Evolutionary conservation across 2,797 vertebrate genomes (phyloP).

Genomic region (Sebastes nivosus): DNA sequence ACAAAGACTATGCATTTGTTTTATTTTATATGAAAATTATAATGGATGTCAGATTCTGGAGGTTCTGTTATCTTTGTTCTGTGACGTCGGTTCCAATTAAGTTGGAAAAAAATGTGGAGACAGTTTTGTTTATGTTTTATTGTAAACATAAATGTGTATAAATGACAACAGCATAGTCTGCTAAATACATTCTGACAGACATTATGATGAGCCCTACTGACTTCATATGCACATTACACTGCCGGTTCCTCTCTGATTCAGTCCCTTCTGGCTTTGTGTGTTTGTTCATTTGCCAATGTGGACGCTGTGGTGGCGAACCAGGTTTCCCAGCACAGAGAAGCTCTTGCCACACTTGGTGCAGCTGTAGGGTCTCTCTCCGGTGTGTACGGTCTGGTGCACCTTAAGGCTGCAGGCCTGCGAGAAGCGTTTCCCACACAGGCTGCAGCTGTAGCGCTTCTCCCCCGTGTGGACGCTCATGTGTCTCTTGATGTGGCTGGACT

Average conservation of each 20-base stretch:
- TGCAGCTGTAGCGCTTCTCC: constrained; percentile 47
- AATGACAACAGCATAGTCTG: background rate
- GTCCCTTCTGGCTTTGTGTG: background rate
- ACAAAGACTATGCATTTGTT: too few species aligned
- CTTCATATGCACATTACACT: background rate
- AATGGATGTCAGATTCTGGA: too few species aligned
- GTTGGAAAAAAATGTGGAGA: too few species aligned
- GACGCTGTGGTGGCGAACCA: constrained; percentile 49
- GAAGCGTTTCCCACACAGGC: constrained; percentile 52
- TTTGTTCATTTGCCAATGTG: constrained; percentile 27
- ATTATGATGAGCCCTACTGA: background rate
- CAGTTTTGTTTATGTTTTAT: too few species aligned
- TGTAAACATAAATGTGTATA: background rate
- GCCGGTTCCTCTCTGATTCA: background rate
- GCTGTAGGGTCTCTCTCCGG: constrained; percentile 55
- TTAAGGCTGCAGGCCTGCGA: constrained; percentile 50
- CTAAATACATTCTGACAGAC: background rate
- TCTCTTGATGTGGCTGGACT: constrained; percentile 61
- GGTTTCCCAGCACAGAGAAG: constrained; percentile 59
- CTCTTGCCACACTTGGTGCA: constrained; percentile 59
- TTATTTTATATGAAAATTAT: too few species aligned
- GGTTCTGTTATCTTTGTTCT: too few species aligned
- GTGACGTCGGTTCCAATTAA: too few species aligned
- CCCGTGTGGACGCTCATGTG: constrained; percentile 58
- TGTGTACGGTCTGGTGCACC: constrained; percentile 57